Percentiles rank a stretch among this genome's conserved stretches.
Evolutionary conservation across 2,888 invertebrate genomes (phyloP).

Genomic region (Lasioglossum morio): DNA sequence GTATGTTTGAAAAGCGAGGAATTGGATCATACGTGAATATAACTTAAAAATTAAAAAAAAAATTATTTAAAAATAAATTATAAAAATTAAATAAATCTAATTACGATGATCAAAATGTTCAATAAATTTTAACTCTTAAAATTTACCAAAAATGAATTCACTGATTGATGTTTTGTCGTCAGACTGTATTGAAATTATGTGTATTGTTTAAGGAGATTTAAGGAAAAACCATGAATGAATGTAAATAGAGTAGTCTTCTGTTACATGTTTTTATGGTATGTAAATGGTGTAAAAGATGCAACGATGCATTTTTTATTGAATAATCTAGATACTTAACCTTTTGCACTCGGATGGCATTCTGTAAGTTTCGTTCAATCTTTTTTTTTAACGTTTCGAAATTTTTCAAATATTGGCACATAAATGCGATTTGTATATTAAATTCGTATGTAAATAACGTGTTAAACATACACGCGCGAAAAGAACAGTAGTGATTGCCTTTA

Average conservation of each 20-base stretch:
- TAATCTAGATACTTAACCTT: conserved; percentile 31
- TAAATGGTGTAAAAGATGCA: conserved; percentile 15
- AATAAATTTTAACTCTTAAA: conserved; percentile 39
- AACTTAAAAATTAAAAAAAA: conserved; percentile 29
- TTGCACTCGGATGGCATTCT: conserved; percentile 37
- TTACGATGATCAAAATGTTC: conserved; percentile 40
- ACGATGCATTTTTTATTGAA: conserved; percentile 38
- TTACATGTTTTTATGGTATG: conserved; percentile 17
- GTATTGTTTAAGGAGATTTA: conserved; percentile 33
- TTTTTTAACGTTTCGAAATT: neutral
- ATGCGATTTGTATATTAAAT: neutral
- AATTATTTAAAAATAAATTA: conserved; percentile 52
- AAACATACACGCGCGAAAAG: neutral
- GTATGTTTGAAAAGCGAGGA: conserved; percentile 33
- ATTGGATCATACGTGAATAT: conserved; percentile 33
- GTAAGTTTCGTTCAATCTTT: neutral
- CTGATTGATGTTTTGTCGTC: conserved; percentile 52
- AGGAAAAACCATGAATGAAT: conserved; percentile 39
- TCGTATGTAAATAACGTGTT: neutral
- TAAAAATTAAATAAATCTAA: conserved; percentile 46
- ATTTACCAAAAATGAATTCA: conserved; percentile 36
- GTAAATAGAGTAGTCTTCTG: conserved; percentile 47
- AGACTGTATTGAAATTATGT: conserved; percentile 54
- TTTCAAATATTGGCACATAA: neutral
- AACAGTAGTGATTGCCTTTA: neutral